phyloP scores from a whole-genome alignment of 2,113 vertebrate species.

The Triplophysa rosa region DNA sequence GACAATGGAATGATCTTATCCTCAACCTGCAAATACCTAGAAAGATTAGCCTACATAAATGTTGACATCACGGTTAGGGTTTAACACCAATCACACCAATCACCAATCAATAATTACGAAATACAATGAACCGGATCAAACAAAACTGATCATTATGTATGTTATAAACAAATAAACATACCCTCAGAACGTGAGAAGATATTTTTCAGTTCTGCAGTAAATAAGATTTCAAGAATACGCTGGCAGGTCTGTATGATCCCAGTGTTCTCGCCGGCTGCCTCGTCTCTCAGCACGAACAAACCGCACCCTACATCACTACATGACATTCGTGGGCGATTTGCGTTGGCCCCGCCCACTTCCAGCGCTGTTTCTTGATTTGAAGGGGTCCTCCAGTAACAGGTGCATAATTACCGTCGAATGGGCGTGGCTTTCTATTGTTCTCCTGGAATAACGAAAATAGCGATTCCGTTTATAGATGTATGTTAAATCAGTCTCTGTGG shows the following conservation, averaged over 20 bases:
- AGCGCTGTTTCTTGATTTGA: neutral
- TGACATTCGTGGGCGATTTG: neutral
- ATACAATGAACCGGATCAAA: neutral
- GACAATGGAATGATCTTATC: neutral
- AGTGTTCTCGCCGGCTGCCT: neutral
- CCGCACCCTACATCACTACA: slow-evolving; percentile 16
- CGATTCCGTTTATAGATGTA: neutral
- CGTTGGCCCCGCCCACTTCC: slow-evolving; percentile 6
- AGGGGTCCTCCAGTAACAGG: slow-evolving; percentile 7
- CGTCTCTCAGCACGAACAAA: neutral
- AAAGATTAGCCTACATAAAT: too few species aligned
- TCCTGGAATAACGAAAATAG: neutral
- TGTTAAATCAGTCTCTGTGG: neutral
- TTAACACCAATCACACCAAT: too few species aligned
- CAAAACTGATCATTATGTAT: neutral
- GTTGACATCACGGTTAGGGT: neutral
- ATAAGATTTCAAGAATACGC: slow-evolving; percentile 6
- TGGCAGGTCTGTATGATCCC: neutral
- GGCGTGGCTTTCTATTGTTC: neutral
- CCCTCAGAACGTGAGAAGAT: neutral
- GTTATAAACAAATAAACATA: neutral
- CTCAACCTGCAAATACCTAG: too few species aligned
- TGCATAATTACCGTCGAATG: neutral
- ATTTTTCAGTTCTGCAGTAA: neutral
- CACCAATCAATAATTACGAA: neutral